Percentiles rank a stretch among this genome's conserved stretches.
Evolutionary conservation across 2,797 vertebrate genomes (phyloP).

Genomic region (Buphagus erythrorhynchus): DNA sequence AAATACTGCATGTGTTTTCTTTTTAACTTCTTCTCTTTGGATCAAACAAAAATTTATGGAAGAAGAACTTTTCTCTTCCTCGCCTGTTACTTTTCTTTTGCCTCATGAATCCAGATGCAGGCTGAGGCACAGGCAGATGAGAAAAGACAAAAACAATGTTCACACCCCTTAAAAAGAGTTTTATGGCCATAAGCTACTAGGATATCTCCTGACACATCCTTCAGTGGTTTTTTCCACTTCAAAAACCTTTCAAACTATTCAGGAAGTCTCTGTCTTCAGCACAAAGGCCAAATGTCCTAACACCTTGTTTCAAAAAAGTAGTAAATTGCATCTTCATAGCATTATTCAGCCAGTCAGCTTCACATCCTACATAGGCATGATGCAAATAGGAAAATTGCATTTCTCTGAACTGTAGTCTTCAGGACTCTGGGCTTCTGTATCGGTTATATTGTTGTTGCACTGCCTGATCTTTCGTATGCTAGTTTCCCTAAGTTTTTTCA

Average conservation of each 20-base stretch:
- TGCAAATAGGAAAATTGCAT: background rate
- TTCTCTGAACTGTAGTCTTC: background rate
- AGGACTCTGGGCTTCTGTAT: background rate
- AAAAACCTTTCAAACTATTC: background rate
- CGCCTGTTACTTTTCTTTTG: background rate
- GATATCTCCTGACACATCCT: background rate
- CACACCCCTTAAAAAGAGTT: background rate
- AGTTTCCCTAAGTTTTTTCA: background rate
- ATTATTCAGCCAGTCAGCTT: background rate
- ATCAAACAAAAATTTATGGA: background rate
- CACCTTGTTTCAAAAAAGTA: background rate
- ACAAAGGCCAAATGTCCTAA: background rate
- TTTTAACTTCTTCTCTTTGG: background rate
- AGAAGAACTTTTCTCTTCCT: background rate
- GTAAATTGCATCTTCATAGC: background rate
- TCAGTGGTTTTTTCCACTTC: background rate
- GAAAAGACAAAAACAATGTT: background rate
- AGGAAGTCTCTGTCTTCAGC: background rate
- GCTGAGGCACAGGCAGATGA: background rate
- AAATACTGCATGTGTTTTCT: background rate
- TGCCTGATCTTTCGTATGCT: background rate
- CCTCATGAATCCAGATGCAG: background rate
- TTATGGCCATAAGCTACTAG: background rate
- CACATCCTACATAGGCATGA: background rate
- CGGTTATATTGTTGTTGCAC: background rate